phyloP scores from a whole-genome alignment of 2,888 invertebrate species.

The Tipula unca region DNA sequence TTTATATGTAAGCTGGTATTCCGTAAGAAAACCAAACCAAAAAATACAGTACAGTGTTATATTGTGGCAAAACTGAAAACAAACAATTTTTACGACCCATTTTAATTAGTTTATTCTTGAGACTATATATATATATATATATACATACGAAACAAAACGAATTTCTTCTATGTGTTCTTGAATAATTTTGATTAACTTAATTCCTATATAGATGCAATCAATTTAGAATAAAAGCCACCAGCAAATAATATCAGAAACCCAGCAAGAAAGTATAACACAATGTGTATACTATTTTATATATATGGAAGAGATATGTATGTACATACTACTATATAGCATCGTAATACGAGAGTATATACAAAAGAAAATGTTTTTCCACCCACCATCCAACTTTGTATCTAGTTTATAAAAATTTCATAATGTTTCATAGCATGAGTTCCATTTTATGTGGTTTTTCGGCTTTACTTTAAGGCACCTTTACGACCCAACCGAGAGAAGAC shows the following conservation, averaged over 20 bases:
- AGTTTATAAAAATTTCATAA: conserved; percentile 21
- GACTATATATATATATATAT: background rate
- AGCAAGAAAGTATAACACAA: conserved; percentile 4
- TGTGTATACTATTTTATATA: background rate
- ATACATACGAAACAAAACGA: background rate
- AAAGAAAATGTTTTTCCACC: background rate
- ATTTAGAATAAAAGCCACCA: conserved; percentile 8
- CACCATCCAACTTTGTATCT: conserved; percentile 23
- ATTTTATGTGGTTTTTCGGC: conserved; percentile 26
- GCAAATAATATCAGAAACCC: background rate
- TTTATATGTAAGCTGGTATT: background rate
- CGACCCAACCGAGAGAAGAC: conserved; percentile 25
- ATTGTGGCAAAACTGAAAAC: background rate
- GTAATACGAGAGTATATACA: background rate
- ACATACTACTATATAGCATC: background rate
- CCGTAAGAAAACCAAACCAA: background rate
- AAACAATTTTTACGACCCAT: background rate
- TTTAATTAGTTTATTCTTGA: conserved; percentile 14
- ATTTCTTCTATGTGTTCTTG: background rate
- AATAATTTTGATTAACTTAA: conserved; percentile 14
- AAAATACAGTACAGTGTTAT: background rate
- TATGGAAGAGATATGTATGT: background rate
- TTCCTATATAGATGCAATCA: conserved; percentile 14
- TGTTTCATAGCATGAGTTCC: conserved; percentile 24
- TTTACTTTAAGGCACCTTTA: conserved; percentile 27